Evolutionary conservation across 2,888 invertebrate species (phyloP).

Genomic region (Hirtodrosophila histrioides): DNA sequence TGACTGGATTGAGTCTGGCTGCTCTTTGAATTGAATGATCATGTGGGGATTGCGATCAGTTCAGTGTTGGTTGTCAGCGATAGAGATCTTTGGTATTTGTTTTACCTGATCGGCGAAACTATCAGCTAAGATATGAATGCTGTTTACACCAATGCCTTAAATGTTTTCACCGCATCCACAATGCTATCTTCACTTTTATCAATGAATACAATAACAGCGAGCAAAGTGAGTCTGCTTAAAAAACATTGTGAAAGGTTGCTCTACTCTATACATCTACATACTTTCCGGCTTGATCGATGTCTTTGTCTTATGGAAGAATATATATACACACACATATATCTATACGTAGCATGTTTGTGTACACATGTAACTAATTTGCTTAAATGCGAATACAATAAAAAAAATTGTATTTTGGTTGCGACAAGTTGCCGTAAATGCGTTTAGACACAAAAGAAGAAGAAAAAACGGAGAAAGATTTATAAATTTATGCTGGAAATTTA

Average conservation of each 20-base stretch:
- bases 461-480: constrained; percentile 54
- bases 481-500: constrained; percentile 67
- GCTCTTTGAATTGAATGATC: constrained; percentile 24
- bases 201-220: constrained; percentile 20
- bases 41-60: constrained; percentile 9
- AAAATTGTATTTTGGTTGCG: constrained; percentile 47
- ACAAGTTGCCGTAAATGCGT: constrained; percentile 64
- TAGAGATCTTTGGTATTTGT: constrained; percentile 53
- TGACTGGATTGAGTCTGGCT: too few relatives aligned
- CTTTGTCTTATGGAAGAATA: constrained; percentile 5
- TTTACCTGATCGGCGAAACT: constrained; percentile 47
- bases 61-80: constrained; percentile 44
- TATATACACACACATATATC: neutral
- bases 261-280: neutral
- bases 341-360: constrained; percentile 1
- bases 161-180: constrained; percentile 44
- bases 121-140: constrained; percentile 57
- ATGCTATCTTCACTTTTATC: constrained; percentile 38
- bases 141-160: constrained; percentile 58
- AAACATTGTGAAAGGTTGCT: constrained; percentile 48
- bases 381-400: constrained; percentile 31
- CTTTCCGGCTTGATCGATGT: constrained; percentile 13
- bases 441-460: constrained; percentile 31
- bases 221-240: too few relatives aligned
- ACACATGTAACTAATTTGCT: constrained; percentile 59